These are phyloP conservation scores for Melanerpes aurifrons DNA, from an alignment of 2,113 vertebrate genomes.

Conservation along the genomic window DNA sequence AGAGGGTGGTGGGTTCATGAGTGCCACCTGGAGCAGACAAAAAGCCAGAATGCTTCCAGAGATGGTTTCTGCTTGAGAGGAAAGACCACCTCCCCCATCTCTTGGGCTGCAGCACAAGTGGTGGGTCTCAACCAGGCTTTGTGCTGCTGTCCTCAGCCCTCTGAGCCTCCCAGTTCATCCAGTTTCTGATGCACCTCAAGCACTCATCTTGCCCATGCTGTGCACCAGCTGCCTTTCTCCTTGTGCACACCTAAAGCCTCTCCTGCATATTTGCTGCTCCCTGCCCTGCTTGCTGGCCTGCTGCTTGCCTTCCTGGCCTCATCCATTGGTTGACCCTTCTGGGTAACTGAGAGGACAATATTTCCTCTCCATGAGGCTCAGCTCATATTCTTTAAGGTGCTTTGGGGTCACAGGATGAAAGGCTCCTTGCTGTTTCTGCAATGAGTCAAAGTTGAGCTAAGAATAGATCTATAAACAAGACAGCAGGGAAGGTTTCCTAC, in stretches of 20 bases:
- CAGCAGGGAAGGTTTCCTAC: constrained; percentile 29
- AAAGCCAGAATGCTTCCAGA: neutral
- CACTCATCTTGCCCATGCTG: rapidly evolving
- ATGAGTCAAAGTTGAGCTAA: constrained; percentile 37
- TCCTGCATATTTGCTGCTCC: neutral
- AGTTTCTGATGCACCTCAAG: rapidly evolving
- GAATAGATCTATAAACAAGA: constrained; percentile 53
- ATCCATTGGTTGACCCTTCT: neutral
- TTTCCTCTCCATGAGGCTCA: neutral
- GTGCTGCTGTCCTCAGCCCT: neutral
- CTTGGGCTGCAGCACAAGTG: neutral
- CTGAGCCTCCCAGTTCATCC: rapidly evolving
- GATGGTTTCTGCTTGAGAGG: neutral
- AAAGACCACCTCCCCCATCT: neutral
- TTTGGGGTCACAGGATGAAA: constrained; percentile 38
- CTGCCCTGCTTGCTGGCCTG: neutral
- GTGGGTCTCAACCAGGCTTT: neutral
- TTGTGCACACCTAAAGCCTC: neutral
- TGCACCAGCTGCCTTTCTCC: neutral
- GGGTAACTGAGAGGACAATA: neutral
- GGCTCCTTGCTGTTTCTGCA: constrained; percentile 44
- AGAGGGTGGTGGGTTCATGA: neutral
- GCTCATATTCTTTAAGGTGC: constrained; percentile 27
- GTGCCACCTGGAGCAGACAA: neutral
- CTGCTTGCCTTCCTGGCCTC: neutral